Base-by-base conservation (phyloP, 2,888 invertebrate species). In the Epinotia nisella region DNA sequence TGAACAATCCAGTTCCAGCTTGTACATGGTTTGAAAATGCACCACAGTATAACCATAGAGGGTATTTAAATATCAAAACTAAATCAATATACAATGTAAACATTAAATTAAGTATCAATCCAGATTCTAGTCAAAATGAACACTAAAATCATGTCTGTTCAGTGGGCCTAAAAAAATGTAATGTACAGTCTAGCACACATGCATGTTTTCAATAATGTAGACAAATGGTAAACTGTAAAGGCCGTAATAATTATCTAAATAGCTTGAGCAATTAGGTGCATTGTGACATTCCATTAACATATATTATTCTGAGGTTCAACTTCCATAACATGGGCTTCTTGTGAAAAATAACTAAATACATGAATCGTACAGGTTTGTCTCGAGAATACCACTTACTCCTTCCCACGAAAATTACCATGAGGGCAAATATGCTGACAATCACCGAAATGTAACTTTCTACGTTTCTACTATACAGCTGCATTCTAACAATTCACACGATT, bases 391-490 rank as follows among this genome's bases (percentile, higher is more conserved):
- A 17, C 24, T 41, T 41, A 41, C 59, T 39, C 2, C 59, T 59
- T 66, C 71, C 66, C 45, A 66, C 71, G 56, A 62, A 72, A 72
- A 72, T 13, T 62, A 62, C 67, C 56, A 62, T 68, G 67, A 55
- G 51, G 56, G 67, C 72, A 61, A 45, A 62, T 49, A 61, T 45
- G 49, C 55, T 39, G 70, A 10, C 45, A 61, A 55, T 61, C 61
- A 13, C 41, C 61, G 15, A 45, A 72, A 55, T 55, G 53, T 55
- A 35, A 72, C 72, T 72, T 72, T 72, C 67, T 72, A 72, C 67
- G 67, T 72, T 72, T 72, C 67, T 72, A 72, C 67, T 35, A 13
- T 62, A 65, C 65, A 71, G 21, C n/a, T 56, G 60, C 17, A 66
- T 51, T 53, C 59, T 19, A 53, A 61, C 53, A 29, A 60, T 49